Base-by-base conservation (phyloP, 2,113 vertebrate species). In the Galbula dea region DNA sequence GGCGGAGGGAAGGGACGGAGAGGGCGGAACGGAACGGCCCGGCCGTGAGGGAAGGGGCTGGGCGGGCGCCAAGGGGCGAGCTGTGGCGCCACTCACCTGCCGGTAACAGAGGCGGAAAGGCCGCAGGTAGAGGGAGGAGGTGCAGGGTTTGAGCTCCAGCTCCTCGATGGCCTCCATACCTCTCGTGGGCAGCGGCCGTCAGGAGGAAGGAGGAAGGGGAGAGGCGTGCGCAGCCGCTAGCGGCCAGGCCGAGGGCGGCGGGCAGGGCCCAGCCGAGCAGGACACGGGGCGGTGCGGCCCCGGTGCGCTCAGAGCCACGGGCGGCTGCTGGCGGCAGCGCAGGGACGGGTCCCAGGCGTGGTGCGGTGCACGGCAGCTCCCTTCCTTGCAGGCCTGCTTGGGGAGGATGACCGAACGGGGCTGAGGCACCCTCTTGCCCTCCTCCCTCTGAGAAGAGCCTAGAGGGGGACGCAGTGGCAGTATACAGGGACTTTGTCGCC, bases 21-120 rank as follows among this genome's bases (percentile, higher is more conserved):
- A 59, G 52, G 62, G 36, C 7, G 48, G 51, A 29, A 29, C 11
- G 30, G 46, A 22, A 11, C 11, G 46, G 43, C 19, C 29, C 39
- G 34, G 54, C 30, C 26, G 9, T 15, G 39, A 61, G 49, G 43
- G 65, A 67, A 61, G 66, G 59, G 57, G 54, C 46, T 36, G 86
- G 72, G 65, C 46, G 36, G 63, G 20, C 22, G 51, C 32, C 21
- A 6, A n/a, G 62, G 41, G 55, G 15, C 7, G 58, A 75, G 36
- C 45, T 3, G 36, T 10, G 54, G 69, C 26, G 76, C 54, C 29
- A 97, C 98, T 98, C 97, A 98, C 98, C 98, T 98, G 98, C 90
- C 97, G 98, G 78, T 98, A 99, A 82, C 97, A 97, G 78, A 98
- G 98, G 93, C 98, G 96, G 93, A 98, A 97, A n/a, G 98, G 98